Evolutionary conservation across 92 coral and sea anemone species (phyloP).

Genomic region (Paramuricea clavata): DNA sequence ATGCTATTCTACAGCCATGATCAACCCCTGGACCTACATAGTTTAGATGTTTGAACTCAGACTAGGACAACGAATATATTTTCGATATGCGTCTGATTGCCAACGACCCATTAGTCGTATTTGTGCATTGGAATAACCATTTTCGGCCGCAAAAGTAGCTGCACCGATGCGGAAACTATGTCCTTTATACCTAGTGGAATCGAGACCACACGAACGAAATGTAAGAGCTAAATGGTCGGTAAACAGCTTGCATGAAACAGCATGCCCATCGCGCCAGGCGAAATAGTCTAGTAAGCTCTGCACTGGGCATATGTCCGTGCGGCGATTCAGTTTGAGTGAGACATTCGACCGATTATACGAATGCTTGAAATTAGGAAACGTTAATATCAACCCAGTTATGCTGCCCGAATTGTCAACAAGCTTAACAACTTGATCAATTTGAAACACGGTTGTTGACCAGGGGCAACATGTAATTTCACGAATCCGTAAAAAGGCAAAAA

Average conservation of each 20-base stretch:
- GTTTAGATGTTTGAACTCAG: too few species aligned
- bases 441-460: background rate
- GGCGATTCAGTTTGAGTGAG: slow-evolving; percentile 44
- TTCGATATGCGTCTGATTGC: slow-evolving; percentile 3
- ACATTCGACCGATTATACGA: slow-evolving; percentile 49
- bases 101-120: slow-evolving; percentile 34
- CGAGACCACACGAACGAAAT: slow-evolving; percentile 21
- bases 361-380: slow-evolving; percentile 60
- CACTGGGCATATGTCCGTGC: slow-evolving; percentile 51
- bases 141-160: slow-evolving; percentile 65
- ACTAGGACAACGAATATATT: slow-evolving; percentile 7
- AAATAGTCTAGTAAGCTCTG: slow-evolving; percentile 41
- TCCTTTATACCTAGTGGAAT: slow-evolving; percentile 27
- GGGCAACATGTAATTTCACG: slow-evolving; percentile 15
- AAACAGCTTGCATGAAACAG: slow-evolving; percentile 32
- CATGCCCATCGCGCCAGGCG: slow-evolving; percentile 34
- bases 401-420: slow-evolving; percentile 13
- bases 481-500: slow-evolving; percentile 10
- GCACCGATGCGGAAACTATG: slow-evolving; percentile 65
- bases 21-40: too few species aligned
- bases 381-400: slow-evolving; percentile 24
- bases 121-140: slow-evolving; percentile 61
- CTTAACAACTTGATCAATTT: background rate
- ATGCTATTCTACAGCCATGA: too few species aligned
- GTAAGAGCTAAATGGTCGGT: slow-evolving; percentile 42